Evolutionary conservation across 2,888 invertebrate genomes (phyloP).

Genomic region (Empis livida): DNA sequence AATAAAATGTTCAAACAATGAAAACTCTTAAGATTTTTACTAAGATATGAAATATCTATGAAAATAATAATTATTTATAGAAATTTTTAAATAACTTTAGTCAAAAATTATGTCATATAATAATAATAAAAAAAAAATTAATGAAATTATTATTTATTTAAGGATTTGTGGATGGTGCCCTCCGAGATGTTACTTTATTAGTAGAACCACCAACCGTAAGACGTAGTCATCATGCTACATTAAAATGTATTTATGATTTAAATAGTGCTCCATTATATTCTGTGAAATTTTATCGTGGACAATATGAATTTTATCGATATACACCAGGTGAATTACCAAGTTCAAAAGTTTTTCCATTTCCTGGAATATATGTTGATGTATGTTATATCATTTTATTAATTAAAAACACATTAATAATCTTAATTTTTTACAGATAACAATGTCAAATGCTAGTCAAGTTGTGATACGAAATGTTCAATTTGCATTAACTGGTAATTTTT

Average conservation of each 20-base stretch:
- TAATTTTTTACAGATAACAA: slow-evolving; percentile 45
- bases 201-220: slow-evolving; percentile 58
- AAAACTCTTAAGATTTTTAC: too few relatives aligned
- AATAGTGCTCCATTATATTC: slow-evolving; percentile 65
- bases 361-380: slow-evolving; percentile 70
- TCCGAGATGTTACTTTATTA: slow-evolving; percentile 56
- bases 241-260: slow-evolving; percentile 65
- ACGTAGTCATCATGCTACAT: slow-evolving; percentile 51
- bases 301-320: slow-evolving; percentile 71
- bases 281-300: slow-evolving; percentile 78
- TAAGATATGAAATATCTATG: too few relatives aligned
- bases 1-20: too few relatives aligned
- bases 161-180: slow-evolving; percentile 46
- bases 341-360: slow-evolving; percentile 58
- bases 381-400: slow-evolving; percentile 37
- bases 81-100: too few relatives aligned
- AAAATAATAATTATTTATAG: too few relatives aligned
- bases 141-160: slow-evolving; percentile 13
- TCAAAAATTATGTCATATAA: too few relatives aligned
- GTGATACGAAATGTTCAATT: slow-evolving; percentile 56
- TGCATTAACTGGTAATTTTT: slow-evolving; percentile 60
- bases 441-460: slow-evolving; percentile 63
- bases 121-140: too few relatives aligned
- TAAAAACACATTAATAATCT: background rate
- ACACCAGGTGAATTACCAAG: slow-evolving; percentile 61